phyloP scores from a whole-genome alignment of 2,888 invertebrate species.

The Erpobdella octoculata region DNA sequence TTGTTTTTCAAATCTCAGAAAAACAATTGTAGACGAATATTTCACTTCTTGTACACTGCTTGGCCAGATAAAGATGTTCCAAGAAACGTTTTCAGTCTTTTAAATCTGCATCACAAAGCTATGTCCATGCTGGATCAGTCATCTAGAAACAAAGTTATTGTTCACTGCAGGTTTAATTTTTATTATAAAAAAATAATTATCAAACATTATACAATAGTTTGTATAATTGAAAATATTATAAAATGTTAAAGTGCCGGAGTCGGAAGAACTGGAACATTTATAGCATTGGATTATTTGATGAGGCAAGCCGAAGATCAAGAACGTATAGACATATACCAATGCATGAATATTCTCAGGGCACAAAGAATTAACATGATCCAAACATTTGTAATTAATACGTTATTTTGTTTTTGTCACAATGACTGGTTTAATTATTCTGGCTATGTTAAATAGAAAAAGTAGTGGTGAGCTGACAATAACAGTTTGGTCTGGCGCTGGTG shows the following conservation, averaged over 20 bases:
- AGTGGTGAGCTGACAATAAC: too few species aligned
- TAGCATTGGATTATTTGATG: slow-evolving; percentile 2
- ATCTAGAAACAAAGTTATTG: neutral
- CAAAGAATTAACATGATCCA: neutral
- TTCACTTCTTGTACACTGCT: slow-evolving; percentile 10
- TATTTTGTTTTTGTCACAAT: neutral
- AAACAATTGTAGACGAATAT: neutral
- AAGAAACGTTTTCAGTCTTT: neutral
- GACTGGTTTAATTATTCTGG: neutral
- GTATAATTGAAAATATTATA: neutral
- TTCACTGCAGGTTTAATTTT: neutral
- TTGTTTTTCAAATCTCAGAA: neutral
- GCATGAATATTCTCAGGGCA: neutral
- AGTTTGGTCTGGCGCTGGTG: too few species aligned
- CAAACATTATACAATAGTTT: too few species aligned
- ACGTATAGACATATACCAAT: neutral
- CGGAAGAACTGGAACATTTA: neutral
- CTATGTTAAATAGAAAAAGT: neutral
- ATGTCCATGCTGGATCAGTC: neutral
- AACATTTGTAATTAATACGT: neutral
- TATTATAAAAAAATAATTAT: neutral
- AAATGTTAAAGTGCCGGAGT: neutral
- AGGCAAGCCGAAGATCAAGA: neutral
- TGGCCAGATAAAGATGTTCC: slow-evolving; percentile 16
- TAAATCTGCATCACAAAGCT: neutral